Conservation (phyloP, 2,797 vertebrate species). For the Chelidonichthys spinosus region DNA sequence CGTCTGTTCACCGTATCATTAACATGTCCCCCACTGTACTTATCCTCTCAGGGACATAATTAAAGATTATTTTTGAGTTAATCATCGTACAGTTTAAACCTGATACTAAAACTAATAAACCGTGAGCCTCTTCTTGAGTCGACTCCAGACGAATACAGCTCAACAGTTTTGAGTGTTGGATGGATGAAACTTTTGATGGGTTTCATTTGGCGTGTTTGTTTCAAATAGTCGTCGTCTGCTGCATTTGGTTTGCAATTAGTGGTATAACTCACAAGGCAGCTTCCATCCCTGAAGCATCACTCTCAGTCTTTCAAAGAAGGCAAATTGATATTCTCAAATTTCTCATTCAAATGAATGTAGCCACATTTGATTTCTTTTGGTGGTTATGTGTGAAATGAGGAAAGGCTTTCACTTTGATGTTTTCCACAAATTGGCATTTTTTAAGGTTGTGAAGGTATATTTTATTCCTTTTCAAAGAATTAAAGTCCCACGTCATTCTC, state of each 20-base stretch:
- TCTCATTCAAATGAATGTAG: background rate
- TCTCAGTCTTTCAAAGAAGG: conserved; percentile 2
- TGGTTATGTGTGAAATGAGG: conserved; percentile 13
- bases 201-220: background rate
- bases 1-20: conserved; percentile 76
- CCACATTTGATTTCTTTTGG: background rate
- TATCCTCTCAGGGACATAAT: conserved; percentile 59
- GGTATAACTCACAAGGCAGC: background rate
- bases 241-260: background rate
- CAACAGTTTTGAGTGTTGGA: conserved; percentile 6
- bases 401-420: background rate
- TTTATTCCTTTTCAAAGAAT: background rate
- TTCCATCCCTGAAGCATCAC: background rate
- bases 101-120: conserved; percentile 58
- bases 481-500: conserved; percentile 1
- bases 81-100: conserved; percentile 58
- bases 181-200: background rate
- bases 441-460: background rate
- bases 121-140: conserved; percentile 26
- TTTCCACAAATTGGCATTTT: background rate
- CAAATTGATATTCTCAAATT: conserved; percentile 18
- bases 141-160: conserved; percentile 25
- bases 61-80: conserved; percentile 72
- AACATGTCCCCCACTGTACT: conserved; percentile 69
- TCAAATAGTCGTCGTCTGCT: background rate